Evolutionary conservation across 2,113 vertebrate genomes (phyloP).

Genomic region (Bombycilla garrulus): DNA sequence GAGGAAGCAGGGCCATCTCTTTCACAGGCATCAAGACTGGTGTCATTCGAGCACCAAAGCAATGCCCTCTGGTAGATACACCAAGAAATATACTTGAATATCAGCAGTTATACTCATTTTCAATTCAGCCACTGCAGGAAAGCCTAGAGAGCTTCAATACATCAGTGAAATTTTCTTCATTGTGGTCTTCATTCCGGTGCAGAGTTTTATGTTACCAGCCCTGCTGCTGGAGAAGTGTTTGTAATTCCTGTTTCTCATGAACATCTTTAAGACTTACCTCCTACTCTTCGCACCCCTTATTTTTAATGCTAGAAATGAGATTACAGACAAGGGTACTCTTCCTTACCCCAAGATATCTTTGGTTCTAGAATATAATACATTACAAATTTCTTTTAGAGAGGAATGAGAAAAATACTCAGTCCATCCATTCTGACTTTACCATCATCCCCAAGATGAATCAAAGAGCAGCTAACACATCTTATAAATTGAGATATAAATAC

Average conservation of each 20-base stretch:
- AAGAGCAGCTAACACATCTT: neutral
- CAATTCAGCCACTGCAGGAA: neutral
- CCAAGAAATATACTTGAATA: neutral
- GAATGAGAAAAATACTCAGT: neutral
- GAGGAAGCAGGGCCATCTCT: neutral
- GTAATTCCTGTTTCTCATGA: neutral
- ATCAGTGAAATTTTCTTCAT: neutral
- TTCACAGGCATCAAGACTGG: neutral
- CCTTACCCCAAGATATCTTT: neutral
- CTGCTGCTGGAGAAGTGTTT: neutral
- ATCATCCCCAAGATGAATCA: neutral
- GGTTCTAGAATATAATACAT: neutral
- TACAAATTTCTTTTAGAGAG: neutral
- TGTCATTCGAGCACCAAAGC: neutral
- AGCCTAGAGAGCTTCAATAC: neutral
- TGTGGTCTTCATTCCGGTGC: neutral
- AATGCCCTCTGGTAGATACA: neutral
- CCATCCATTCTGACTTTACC: neutral
- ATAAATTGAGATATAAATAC: neutral
- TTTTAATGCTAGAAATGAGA: neutral
- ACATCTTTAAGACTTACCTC: neutral
- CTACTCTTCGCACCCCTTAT: neutral
- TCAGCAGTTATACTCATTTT: neutral
- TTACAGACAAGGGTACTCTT: neutral
- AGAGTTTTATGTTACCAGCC: neutral